Evolutionary conservation across 1,140 invertebrate genomes (phyloP).

Genomic region (Sycophaga agraensis): DNA sequence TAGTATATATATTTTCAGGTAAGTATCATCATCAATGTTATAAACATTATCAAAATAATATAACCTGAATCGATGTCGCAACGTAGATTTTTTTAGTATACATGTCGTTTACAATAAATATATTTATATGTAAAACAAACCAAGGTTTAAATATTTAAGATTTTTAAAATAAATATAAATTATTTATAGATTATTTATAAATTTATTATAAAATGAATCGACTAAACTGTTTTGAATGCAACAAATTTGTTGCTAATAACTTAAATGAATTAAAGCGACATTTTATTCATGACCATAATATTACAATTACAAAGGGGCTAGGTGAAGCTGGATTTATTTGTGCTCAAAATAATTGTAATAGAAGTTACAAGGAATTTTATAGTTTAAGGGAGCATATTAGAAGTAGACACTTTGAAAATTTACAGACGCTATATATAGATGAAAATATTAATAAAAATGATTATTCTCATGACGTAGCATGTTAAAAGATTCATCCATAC

Average conservation of each 20-base stretch:
- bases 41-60: too few species aligned
- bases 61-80: too few species aligned
- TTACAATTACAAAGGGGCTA: not conserved
- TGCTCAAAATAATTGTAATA: not conserved
- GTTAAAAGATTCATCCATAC: not conserved
- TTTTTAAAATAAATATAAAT: too few species aligned
- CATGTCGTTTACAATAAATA: too few species aligned
- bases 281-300: not conserved
- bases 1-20: too few species aligned
- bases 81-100: too few species aligned
- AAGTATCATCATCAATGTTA: too few species aligned
- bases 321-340: not conserved
- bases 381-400: too few species aligned
- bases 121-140: too few species aligned
- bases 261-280: not conserved
- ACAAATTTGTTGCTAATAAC: not conserved
- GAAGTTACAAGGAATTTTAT: too few species aligned
- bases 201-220: conserved; percentile 9
- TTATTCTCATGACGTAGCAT: not conserved
- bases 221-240: not conserved
- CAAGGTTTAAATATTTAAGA: too few species aligned
- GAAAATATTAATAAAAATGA: not conserved
- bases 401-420: not conserved
- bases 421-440: not conserved
- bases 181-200: too few species aligned